Percentiles rank a stretch among this genome's conserved stretches.
Conservation (phyloP, 37 sponge, comb jelly and placozoan genomes). For the Crambe crambe region DNA sequence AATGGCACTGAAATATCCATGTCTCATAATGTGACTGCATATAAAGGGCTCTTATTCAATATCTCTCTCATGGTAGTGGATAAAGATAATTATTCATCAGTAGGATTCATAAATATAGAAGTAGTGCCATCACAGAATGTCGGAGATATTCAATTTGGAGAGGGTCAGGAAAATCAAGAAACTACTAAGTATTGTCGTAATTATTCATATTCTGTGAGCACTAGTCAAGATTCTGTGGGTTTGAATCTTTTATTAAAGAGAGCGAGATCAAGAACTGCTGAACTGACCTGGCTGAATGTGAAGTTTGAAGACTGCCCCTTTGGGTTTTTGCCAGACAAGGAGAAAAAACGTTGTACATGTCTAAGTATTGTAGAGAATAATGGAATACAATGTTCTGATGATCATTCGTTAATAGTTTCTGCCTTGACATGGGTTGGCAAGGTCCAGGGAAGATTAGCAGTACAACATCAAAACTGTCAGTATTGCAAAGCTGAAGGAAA, state of each 20-base stretch:
- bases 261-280: too few relatives aligned
- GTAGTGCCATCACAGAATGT: too few relatives aligned
- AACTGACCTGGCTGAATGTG: too few relatives aligned
- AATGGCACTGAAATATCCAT: not conserved
- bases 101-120: not conserved
- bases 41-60: not conserved
- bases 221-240: not conserved
- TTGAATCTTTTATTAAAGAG: not conserved
- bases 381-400: not conserved
- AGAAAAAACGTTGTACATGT: not conserved
- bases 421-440: not conserved
- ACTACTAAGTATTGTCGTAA: not conserved
- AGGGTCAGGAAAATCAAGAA: too few relatives aligned
- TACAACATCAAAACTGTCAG: not conserved
- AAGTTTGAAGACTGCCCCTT: not conserved
- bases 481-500: not conserved
- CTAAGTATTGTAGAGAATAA: too few relatives aligned
- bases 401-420: not conserved
- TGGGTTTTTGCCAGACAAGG: not conserved
- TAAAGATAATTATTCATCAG: not conserved
- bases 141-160: too few relatives aligned
- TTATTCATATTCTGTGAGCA: not conserved
- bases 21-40: not conserved
- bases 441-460: not conserved
- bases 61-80: not conserved